A percentile compares a stretch with the other conserved stretches of the same genome.
Evolutionary conservation across 2,888 invertebrate genomes (phyloP).

Genomic region (Sthenelais limicola): DNA sequence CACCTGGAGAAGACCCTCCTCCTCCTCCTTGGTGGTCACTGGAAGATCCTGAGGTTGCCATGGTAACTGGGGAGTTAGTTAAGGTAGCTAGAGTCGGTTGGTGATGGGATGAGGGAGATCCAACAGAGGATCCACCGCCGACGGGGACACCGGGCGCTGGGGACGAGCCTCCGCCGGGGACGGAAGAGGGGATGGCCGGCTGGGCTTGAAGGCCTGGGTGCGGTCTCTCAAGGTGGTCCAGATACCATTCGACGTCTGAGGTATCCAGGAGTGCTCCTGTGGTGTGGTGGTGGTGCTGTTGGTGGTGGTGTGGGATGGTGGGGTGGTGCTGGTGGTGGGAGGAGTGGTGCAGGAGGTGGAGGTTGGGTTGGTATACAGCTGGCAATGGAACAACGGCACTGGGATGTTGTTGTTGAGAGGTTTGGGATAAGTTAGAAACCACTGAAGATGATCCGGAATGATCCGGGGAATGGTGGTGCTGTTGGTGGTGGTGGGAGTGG

Average conservation of each 20-base stretch:
- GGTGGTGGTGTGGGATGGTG: conserved; percentile 4
- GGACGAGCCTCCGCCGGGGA: conserved; percentile 3
- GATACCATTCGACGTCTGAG: conserved; percentile 29
- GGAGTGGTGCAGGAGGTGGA: conserved; percentile 3
- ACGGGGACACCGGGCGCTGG: conserved; percentile 1
- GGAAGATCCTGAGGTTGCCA: not conserved
- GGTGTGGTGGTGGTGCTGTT: not conserved
- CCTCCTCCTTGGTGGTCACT: not conserved
- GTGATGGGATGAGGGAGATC: not conserved
- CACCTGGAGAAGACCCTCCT: not conserved
- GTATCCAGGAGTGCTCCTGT: not conserved
- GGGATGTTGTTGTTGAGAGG: not conserved
- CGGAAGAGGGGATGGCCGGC: not conserved
- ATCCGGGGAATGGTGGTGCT: not conserved
- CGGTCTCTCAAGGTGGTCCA: conserved; percentile 13
- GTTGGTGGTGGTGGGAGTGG: not conserved
- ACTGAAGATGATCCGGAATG: no score
- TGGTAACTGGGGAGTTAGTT: not conserved
- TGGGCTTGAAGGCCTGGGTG: conserved; percentile 2
- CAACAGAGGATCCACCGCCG: not conserved
- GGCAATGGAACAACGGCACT: not conserved
- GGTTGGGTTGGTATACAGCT: not conserved
- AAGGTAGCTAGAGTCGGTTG: conserved; percentile 28
- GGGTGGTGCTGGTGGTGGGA: conserved; percentile 13
- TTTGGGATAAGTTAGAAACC: no score